phyloP scores from a whole-genome alignment of 2,888 invertebrate genomes.

The Smittia sp. region DNA sequence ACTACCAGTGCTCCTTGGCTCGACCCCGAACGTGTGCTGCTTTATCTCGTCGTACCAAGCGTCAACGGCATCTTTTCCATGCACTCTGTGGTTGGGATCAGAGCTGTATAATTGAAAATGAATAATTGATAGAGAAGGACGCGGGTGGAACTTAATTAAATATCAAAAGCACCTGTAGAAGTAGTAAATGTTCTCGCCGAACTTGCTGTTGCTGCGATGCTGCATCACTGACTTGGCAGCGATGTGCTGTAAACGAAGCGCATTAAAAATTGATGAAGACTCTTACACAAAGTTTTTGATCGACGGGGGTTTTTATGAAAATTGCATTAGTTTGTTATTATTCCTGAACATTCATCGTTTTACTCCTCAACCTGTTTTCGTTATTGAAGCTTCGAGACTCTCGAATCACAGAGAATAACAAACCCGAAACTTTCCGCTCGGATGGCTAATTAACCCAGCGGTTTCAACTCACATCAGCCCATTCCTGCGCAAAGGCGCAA shows the following conservation, averaged over 20 bases:
- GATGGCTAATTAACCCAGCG: too few relatives aligned
- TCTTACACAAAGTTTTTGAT: too few relatives aligned
- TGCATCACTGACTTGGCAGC: constrained; percentile 36
- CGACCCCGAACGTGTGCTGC: constrained; percentile 61
- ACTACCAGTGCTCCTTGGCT: constrained; percentile 63
- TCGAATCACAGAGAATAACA: too few relatives aligned
- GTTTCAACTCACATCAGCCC: constrained; percentile 57
- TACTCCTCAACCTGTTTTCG: too few relatives aligned
- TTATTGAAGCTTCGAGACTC: too few relatives aligned
- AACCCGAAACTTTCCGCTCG: too few relatives aligned
- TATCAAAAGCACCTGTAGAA: constrained; percentile 63
- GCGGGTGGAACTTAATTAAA: constrained; percentile 46
- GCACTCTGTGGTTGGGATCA: constrained; percentile 49
- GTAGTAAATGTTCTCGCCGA: constrained; percentile 79
- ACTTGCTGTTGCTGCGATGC: constrained; percentile 72
- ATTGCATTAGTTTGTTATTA: too few relatives aligned
- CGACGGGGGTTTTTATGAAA: too few relatives aligned
- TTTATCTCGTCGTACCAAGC: constrained; percentile 67
- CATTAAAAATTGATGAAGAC: too few relatives aligned
- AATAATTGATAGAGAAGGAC: background rate
- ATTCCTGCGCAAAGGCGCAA: constrained; percentile 66
- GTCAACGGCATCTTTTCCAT: constrained; percentile 69
- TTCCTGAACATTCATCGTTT: too few relatives aligned
- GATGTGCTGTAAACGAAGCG: constrained; percentile 23
- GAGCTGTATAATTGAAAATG: background rate